Evolutionary conservation across 2,888 invertebrate genomes (phyloP).

Genomic region (Macrophya annulata): DNA sequence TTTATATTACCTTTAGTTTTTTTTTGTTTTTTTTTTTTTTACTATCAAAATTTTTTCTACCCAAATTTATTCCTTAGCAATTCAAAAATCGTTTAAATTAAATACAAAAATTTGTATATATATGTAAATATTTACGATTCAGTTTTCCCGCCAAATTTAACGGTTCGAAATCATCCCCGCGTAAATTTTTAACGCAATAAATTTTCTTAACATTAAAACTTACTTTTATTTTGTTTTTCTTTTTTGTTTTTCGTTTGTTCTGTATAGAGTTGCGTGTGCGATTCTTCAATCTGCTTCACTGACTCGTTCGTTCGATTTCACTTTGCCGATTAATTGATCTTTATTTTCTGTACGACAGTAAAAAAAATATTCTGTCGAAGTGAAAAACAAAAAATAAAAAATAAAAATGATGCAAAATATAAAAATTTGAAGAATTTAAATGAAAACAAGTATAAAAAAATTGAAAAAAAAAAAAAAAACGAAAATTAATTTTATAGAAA

Average conservation of each 20-base stretch:
- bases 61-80: too few relatives aligned
- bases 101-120: background rate
- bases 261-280: background rate
- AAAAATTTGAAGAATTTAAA: background rate
- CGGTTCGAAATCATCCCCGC: background rate
- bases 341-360: background rate
- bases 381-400: too few relatives aligned
- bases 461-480: background rate
- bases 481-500: background rate
- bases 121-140: background rate
- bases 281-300: constrained; percentile 47
- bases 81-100: too few relatives aligned
- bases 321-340: constrained; percentile 4
- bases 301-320: constrained; percentile 13
- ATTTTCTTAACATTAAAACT: background rate
- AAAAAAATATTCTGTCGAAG: too few relatives aligned
- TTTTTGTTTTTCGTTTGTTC: background rate
- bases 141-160: constrained; percentile 25
- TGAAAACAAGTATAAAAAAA: background rate
- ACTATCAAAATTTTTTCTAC: background rate
- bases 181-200: constrained; percentile 8
- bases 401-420: too few relatives aligned
- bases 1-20: too few relatives aligned
- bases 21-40: too few relatives aligned
- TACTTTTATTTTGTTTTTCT: constrained; percentile 10